Conservation (phyloP, 2,113 vertebrate species). For the Mormyrus lacerda region DNA sequence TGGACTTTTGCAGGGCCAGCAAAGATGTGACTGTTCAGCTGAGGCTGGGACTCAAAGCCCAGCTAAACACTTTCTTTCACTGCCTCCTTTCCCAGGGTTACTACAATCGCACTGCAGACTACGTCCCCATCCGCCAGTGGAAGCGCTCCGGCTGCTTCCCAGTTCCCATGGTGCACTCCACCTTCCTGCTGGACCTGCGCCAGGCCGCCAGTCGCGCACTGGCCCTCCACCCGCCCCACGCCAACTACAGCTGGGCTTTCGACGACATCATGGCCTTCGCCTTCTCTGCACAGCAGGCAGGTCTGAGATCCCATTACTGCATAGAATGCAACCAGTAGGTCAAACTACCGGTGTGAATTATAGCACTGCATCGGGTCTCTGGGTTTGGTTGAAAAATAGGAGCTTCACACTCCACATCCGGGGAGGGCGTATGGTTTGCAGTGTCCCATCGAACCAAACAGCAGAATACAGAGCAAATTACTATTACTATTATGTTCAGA, state of each 20-base stretch:
- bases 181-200: constrained; percentile 75
- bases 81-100: constrained; percentile 62
- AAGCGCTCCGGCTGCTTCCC: constrained; percentile 71
- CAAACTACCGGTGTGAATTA: no score
- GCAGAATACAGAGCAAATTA: background rate
- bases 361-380: background rate
- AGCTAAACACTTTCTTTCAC: background rate
- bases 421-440: background rate
- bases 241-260: constrained; percentile 71
- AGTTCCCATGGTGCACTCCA: constrained; percentile 85
- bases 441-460: background rate
- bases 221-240: constrained; percentile 69
- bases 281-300: constrained; percentile 75
- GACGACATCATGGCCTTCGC: constrained; percentile 86
- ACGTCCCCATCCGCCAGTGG: constrained; percentile 73
- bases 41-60: background rate
- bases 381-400: background rate
- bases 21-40: background rate
- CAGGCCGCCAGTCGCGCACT: constrained; percentile 62
- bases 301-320: constrained; percentile 42
- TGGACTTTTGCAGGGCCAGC: background rate
- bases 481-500: background rate
- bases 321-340: background rate
- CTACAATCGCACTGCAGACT: constrained; percentile 76
- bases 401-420: background rate